phyloP scores from a whole-genome alignment of 2,797 vertebrate genomes.

The Periophthalmus magnuspinnatus region DNA sequence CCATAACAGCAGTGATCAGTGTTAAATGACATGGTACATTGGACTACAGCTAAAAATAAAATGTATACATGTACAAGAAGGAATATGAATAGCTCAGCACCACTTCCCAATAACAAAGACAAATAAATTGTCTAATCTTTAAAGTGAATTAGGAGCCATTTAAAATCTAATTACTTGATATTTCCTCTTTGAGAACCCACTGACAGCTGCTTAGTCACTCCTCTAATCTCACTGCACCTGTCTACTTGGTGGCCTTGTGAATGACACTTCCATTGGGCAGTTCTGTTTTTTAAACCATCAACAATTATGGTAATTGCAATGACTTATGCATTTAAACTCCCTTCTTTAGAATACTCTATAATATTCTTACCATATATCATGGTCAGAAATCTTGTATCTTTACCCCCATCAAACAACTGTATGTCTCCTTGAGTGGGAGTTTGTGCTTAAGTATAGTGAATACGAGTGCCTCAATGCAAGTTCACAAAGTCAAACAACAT shows the following conservation, averaged over 20 bases:
- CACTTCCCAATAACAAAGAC: conserved; percentile 3
- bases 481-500: not conserved
- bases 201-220: conserved; percentile 39
- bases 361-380: not conserved
- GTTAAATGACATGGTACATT: not conserved
- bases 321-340: not conserved
- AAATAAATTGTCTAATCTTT: conserved; percentile 1
- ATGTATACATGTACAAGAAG: not conserved
- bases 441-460: not conserved
- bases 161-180: not conserved
- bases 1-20: not conserved
- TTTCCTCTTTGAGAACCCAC: conserved; percentile 35
- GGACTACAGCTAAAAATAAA: not conserved
- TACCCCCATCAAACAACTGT: not conserved
- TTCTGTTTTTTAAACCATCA: not conserved
- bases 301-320: no score
- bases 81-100: not conserved
- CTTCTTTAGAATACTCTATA: not conserved
- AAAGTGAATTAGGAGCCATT: conserved; percentile 1
- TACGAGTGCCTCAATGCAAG: not conserved
- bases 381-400: not conserved
- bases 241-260: conserved; percentile 24
- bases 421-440: not conserved
- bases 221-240: conserved; percentile 35
- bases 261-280: conserved; percentile 11